Conservation (phyloP, 2,113 vertebrate species). For the Sturnus vulgaris region DNA sequence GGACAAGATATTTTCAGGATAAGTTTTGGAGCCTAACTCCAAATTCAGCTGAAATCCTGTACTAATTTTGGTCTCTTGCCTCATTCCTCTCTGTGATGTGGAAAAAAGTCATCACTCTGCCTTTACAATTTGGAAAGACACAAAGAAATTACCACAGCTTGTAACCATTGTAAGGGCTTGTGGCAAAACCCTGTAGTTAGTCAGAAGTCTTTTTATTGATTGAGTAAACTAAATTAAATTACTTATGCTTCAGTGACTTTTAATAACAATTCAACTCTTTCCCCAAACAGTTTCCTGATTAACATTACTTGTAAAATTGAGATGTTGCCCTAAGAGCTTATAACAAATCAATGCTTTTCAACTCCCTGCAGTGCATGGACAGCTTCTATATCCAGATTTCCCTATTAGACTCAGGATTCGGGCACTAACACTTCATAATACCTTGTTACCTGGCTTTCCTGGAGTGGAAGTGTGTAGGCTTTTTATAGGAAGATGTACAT, state of each 20-base stretch:
- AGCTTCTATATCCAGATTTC: neutral
- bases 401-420: neutral
- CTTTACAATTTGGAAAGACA: neutral
- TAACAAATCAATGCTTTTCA: neutral
- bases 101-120: neutral
- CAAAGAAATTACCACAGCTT: neutral
- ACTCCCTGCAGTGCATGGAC: neutral
- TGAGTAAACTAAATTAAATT: neutral
- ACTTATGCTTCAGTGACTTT: neutral
- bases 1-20: neutral
- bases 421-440: neutral
- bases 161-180: neutral
- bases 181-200: neutral
- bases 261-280: neutral
- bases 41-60: neutral
- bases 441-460: neutral
- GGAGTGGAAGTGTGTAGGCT: neutral
- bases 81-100: rapidly evolving
- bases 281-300: neutral
- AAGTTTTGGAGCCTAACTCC: neutral
- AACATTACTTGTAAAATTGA: neutral
- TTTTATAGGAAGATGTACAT: neutral
- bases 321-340: neutral
- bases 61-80: neutral
- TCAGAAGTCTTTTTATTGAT: neutral